Evolutionary conservation across 1,140 invertebrate genomes (phyloP), one percentile per base, ranked within the genome.

Genomic region (Drosophila kepulauana): DNA sequence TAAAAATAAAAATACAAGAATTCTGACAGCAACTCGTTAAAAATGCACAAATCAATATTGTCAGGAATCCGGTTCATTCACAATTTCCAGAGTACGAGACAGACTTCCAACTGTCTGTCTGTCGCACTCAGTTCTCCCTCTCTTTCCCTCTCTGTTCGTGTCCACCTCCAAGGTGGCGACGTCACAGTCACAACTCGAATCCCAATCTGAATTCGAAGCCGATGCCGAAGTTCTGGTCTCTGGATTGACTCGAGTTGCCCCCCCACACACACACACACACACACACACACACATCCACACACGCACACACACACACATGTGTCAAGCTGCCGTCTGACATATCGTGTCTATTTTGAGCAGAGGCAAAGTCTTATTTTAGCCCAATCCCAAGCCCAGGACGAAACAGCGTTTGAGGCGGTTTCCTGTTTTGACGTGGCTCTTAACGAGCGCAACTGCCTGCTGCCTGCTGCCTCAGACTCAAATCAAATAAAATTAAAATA

Each of bases 191-290:
- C 30, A 56, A 35, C 5, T 43, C 38, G n/a, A 43, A 43, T 3
- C 11, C 5, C 2, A 5, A 3, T 4, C 35, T 1, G 3, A 10
- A 10, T 43, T 8, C 30, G 11, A 46, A 30, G 49, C 48, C 49
- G 30, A 15, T 8, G 38, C 15, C 7, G 52, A n/a, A 43, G 20
- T 61, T 52, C 43, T 25, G 20, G 56, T 51, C 57, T 64, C 16
- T 71, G 59, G 59, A 73, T 58, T 67, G 70, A 67, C 46, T 73
- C 33, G 35, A 46, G 28, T 54, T 33, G 63, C 25, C 64, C 45
- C 54, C 63, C 35, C 20, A 20, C 16, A 20, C 16, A 20, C 16
- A 20, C 16, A 20, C 16, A 20, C 16, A 20, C 16, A 20, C 16
- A 20, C 20, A 20, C 20, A 20, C 20, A 20, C 20, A 20, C 20